phyloP scores from a whole-genome alignment of 2,888 invertebrate species.

The Phyllotreta striolata region DNA sequence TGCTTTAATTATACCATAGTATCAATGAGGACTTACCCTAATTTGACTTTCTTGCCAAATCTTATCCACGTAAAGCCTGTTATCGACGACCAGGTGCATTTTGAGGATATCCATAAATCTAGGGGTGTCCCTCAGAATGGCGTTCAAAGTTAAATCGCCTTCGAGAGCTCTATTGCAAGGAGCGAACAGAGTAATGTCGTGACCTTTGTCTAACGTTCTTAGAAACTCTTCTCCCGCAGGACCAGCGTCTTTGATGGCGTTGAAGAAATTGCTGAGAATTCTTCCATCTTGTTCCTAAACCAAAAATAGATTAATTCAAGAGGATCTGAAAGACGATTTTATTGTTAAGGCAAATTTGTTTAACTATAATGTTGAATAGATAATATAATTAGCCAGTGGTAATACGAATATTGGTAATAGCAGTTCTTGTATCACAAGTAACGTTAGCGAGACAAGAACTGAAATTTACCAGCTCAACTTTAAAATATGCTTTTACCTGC shows the following conservation, averaged over 20 bases:
- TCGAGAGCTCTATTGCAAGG: constrained; percentile 90
- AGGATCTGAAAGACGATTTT: not conserved
- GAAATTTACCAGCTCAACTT: too few relatives aligned
- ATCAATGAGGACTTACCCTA: constrained; percentile 42
- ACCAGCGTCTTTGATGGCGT: constrained; percentile 78
- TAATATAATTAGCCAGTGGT: too few relatives aligned
- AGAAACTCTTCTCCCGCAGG: constrained; percentile 76
- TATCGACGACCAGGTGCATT: constrained; percentile 81
- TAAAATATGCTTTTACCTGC: too few relatives aligned
- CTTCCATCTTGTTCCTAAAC: constrained; percentile 74
- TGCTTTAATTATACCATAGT: not conserved
- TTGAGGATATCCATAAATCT: constrained; percentile 80
- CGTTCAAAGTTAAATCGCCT: constrained; percentile 72
- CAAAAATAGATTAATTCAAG: not conserved
- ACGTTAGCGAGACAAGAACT: too few relatives aligned
- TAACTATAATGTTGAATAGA: too few relatives aligned
- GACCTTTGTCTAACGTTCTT: constrained; percentile 72
- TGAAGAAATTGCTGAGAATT: constrained; percentile 82
- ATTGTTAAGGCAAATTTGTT: not conserved
- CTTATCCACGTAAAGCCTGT: constrained; percentile 74
- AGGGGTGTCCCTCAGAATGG: constrained; percentile 73
- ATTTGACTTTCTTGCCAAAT: constrained; percentile 72
- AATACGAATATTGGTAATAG: too few relatives aligned
- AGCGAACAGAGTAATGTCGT: constrained; percentile 85
- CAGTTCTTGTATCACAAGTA: too few relatives aligned